phyloP scores from a whole-genome alignment of 2,888 invertebrate species.

The Gastracanthus pulcherrimus region DNA sequence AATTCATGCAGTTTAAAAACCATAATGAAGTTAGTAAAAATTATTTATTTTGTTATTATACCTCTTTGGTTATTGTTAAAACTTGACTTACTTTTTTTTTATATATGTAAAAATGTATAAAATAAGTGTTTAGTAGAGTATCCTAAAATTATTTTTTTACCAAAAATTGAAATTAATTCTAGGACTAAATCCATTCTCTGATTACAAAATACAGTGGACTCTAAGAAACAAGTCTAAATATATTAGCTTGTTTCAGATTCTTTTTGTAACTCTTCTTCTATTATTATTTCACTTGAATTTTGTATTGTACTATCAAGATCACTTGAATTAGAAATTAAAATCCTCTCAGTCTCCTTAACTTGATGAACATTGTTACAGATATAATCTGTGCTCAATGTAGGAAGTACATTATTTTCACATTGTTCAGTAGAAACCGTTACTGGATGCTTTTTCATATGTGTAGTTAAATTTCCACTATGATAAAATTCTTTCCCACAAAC shows the following conservation, averaged over 20 bases:
- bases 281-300: conserved; percentile 32
- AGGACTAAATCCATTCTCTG: conserved; percentile 19
- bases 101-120: conserved; percentile 2
- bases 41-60: background rate
- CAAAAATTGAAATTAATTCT: conserved; percentile 34
- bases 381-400: conserved; percentile 53
- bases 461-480: conserved; percentile 75
- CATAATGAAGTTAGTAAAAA: conserved; percentile 1
- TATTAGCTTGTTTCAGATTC: conserved; percentile 53
- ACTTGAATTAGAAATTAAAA: conserved; percentile 56
- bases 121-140: background rate
- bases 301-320: conserved; percentile 38
- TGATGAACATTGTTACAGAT: conserved; percentile 46
- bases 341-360: conserved; percentile 52
- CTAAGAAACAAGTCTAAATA: conserved; percentile 16
- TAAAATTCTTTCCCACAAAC: conserved; percentile 76
- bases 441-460: conserved; percentile 76
- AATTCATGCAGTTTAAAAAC: no score
- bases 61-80: conserved; percentile 1
- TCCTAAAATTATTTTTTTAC: background rate
- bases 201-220: conserved; percentile 10
- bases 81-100: background rate
- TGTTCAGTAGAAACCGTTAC: conserved; percentile 62
- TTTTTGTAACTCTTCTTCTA: conserved; percentile 29
- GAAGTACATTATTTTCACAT: conserved; percentile 63